phyloP scores from a whole-genome alignment of 2,888 invertebrate genomes.

The Poecilobothrus nobilitatus region DNA sequence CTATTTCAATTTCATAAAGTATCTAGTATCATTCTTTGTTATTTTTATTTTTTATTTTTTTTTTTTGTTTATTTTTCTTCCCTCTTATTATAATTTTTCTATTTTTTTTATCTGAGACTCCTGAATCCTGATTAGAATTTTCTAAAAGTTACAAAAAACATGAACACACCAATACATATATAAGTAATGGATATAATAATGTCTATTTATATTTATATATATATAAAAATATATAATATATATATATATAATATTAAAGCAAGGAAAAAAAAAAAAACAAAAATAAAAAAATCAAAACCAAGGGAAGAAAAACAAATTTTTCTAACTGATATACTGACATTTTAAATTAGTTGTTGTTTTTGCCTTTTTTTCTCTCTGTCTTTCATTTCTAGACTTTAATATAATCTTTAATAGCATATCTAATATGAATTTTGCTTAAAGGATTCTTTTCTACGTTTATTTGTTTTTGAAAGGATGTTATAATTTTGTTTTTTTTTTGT shows the following conservation, averaged over 20 bases:
- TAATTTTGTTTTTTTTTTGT: too few species aligned
- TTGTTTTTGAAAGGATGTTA: conserved; percentile 4
- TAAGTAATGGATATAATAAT: background rate
- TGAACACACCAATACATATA: too few species aligned
- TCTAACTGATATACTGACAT: background rate
- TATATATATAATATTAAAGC: background rate
- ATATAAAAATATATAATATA: background rate
- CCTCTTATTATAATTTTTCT: too few species aligned
- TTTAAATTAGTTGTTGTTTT: background rate
- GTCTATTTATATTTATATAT: background rate
- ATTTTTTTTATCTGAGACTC: too few species aligned
- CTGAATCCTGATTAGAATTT: too few species aligned
- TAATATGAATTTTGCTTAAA: conserved; percentile 4
- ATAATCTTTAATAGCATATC: background rate
- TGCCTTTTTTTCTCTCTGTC: background rate
- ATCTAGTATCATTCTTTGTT: too few species aligned
- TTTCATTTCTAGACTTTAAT: background rate
- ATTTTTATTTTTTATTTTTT: too few species aligned
- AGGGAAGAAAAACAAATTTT: background rate
- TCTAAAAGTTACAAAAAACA: too few species aligned
- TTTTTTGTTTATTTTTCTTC: too few species aligned
- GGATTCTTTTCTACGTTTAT: background rate
- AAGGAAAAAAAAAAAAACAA: too few species aligned
- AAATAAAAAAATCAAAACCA: background rate
- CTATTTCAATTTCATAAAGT: too few species aligned